Base-by-base conservation (phyloP, 1,140 invertebrate genomes). In the Ips typographus region DNA sequence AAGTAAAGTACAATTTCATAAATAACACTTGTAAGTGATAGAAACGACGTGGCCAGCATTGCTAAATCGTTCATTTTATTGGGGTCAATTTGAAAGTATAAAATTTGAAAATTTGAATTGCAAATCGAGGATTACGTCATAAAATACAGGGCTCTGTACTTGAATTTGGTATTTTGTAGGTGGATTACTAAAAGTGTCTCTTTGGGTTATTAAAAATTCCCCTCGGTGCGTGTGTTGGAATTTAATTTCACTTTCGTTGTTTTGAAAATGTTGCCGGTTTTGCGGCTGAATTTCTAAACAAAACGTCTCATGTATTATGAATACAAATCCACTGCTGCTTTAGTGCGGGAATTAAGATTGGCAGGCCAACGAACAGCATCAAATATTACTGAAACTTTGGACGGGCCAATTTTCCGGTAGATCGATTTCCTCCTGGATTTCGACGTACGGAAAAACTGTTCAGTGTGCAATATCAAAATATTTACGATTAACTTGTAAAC, bases 41-140 rank as follows among this genome's bases (percentile, higher is more conserved):
- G 39, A 40, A 59, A 37, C 40, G 57, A 51, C 47, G 65, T 38
- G 65, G 58, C 4, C 44, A 22, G 43, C 43, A 52, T 60, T 52
- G 60, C 56, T 22, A 42, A 59, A 60, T 60, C 57, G 52, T 68
- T 39, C 57, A 42, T 60, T 43, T 42, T 59, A 60, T 68, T 68
- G 43, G 56, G 65, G 58, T 43, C 65, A 47, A 68, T 68, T 68
- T 68, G 42, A 68, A 68, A 52, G 39, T 59, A 56, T 52, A 68
- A 68, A 53, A 22, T 22, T 36, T 51, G 8, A 5, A 36, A 56
- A 65, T 65, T 56, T 56, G 63, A 65, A 65, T 56, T 65, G 63
- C 36, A 68, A 68, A 68, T 22, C 49, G 38, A 41, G 37, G 44
- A 36, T 40, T 60, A 41, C n/a, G 47, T 40, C 57, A 43, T 68